Conservation (phyloP, 2,888 invertebrate genomes). For the Brenthis ino region DNA sequence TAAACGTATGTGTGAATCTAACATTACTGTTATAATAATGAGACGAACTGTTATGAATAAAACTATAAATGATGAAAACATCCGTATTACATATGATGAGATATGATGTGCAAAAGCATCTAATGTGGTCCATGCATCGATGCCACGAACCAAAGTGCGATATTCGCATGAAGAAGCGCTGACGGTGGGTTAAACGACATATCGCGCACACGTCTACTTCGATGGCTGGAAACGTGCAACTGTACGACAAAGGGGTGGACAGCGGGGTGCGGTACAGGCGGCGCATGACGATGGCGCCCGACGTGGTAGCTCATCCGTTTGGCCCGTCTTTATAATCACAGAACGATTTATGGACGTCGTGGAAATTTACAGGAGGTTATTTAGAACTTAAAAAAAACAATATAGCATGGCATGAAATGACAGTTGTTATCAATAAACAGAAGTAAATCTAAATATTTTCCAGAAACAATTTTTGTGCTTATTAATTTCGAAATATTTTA, state of each 20-base stretch:
- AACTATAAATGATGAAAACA: slow-evolving; percentile 48
- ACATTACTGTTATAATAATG: slow-evolving; percentile 44
- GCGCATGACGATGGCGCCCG: slow-evolving; percentile 63
- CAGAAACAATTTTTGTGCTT: too few species aligned
- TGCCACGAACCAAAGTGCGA: slow-evolving; percentile 79
- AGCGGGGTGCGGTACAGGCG: slow-evolving; percentile 47
- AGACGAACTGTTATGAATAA: slow-evolving; percentile 40
- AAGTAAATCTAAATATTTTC: too few species aligned
- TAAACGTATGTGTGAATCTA: slow-evolving; percentile 47
- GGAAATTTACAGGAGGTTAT: slow-evolving; percentile 25
- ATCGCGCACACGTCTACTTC: slow-evolving; percentile 71
- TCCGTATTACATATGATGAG: slow-evolving; percentile 57
- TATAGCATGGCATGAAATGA: not conserved
- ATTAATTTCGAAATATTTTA: too few species aligned
- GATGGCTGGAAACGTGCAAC: slow-evolving; percentile 69
- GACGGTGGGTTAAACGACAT: slow-evolving; percentile 70
- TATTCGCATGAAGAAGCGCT: slow-evolving; percentile 72
- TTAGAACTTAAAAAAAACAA: slow-evolving; percentile 17
- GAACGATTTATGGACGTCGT: slow-evolving; percentile 68
- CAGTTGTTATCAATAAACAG: not conserved
- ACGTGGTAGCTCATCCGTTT: slow-evolving; percentile 56
- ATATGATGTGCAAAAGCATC: slow-evolving; percentile 75
- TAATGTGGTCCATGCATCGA: slow-evolving; percentile 79
- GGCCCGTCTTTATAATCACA: slow-evolving; percentile 71
- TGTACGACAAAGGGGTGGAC: slow-evolving; percentile 51